Evolutionary conservation across 64 coral and sea anemone species (phyloP).

Genomic region (Pocillopora verrucosa): DNA sequence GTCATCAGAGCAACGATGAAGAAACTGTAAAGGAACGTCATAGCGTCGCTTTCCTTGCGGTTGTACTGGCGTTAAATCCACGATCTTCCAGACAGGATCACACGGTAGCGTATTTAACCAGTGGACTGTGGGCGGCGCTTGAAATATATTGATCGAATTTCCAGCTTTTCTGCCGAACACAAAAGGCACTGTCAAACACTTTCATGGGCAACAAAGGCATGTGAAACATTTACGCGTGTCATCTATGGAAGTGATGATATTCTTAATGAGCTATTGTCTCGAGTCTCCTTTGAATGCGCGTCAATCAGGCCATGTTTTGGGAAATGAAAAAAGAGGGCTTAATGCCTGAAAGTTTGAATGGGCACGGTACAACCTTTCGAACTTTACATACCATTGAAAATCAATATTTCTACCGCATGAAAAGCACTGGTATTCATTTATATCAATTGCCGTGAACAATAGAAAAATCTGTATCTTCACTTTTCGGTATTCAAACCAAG

Average conservation of each 20-base stretch:
- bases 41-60: not conserved
- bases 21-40: not conserved
- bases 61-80: not conserved
- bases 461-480: not conserved
- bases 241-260: not conserved
- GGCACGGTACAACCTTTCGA: not conserved
- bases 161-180: constrained; percentile 20
- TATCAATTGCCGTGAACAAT: not conserved
- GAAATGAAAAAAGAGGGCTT: not conserved
- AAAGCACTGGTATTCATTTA: not conserved
- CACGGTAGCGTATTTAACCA: constrained; percentile 7
- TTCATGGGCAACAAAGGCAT: constrained; percentile 3
- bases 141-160: constrained; percentile 40
- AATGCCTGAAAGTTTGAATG: not conserved
- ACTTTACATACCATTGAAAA: not conserved
- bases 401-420: not conserved
- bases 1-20: not conserved
- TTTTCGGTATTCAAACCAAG: not conserved
- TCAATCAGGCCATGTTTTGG: not conserved
- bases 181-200: constrained; percentile 28
- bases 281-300: not conserved
- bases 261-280: constrained; percentile 16
- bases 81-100: constrained; percentile 15
- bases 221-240: constrained; percentile 45
- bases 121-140: constrained; percentile 30